These are phyloP conservation scores for Apamea epomidion DNA, from an alignment of 2,888 invertebrate genomes.

Conservation along the genomic window DNA sequence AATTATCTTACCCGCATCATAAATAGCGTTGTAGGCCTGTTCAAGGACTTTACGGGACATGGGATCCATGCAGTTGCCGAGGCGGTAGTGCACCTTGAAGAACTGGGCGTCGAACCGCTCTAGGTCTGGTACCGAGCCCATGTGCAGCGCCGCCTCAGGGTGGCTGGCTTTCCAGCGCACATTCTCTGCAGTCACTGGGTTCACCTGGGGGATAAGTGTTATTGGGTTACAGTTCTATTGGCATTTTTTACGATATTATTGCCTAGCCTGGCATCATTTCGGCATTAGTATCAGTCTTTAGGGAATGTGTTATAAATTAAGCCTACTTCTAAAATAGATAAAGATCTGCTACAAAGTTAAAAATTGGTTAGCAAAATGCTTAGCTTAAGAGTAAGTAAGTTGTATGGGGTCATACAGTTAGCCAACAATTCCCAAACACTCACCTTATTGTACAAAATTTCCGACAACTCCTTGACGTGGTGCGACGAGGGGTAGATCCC, in stretches of 20 bases:
- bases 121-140: constrained; percentile 92
- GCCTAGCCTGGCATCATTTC: not conserved
- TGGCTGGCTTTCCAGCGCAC: constrained; percentile 78
- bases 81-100: constrained; percentile 92
- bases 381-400: not conserved
- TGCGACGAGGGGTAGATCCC: constrained; percentile 71
- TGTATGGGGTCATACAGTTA: not conserved
- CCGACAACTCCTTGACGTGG: constrained; percentile 63
- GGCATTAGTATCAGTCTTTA: not conserved
- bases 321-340: not conserved
- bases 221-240: not conserved
- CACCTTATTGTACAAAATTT: constrained; percentile 67
- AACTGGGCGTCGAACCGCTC: constrained; percentile 93
- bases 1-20: constrained; percentile 78
- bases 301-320: not conserved
- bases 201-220: constrained; percentile 73
- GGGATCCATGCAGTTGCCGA: constrained; percentile 84
- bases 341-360: not conserved
- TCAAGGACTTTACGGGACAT: constrained; percentile 93
- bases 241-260: not conserved
- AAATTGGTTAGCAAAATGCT: not conserved
- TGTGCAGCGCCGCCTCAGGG: constrained; percentile 89
- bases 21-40: constrained; percentile 93
- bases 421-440: not conserved
- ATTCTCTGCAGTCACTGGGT: constrained; percentile 92